phyloP scores from a whole-genome alignment of 2,113 vertebrate species.

The Channa argus region DNA sequence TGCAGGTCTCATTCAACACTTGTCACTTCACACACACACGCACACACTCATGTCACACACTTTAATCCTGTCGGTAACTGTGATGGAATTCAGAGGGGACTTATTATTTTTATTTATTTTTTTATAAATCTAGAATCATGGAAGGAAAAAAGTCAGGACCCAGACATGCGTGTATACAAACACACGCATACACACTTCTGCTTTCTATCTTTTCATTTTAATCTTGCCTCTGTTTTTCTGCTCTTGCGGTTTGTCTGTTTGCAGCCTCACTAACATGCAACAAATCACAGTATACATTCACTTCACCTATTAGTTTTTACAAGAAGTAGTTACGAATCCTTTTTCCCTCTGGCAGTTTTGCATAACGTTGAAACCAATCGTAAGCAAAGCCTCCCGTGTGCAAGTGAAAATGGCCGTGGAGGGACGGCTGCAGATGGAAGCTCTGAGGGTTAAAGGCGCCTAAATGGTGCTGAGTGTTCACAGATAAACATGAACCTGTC shows the following conservation, averaged over 20 bases:
- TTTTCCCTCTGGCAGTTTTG: conserved; percentile 36
- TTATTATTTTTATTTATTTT: conserved; percentile 14
- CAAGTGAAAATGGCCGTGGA: too few species aligned
- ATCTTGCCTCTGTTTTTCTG: conserved; percentile 32
- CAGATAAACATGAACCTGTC: conserved; percentile 59
- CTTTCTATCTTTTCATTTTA: conserved; percentile 19
- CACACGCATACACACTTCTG: not conserved
- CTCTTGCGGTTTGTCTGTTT: conserved; percentile 14
- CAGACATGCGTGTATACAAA: not conserved
- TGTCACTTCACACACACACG: conserved; percentile 25
- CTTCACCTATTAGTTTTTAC: conserved; percentile 14
- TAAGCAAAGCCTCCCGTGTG: conserved; percentile 19
- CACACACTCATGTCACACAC: conserved; percentile 40
- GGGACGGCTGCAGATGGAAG: conserved; percentile 41
- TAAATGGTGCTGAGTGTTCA: conserved; percentile 53
- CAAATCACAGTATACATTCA: conserved; percentile 11
- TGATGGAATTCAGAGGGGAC: conserved; percentile 61
- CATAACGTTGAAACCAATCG: conserved; percentile 51
- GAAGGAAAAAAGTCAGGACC: conserved; percentile 34
- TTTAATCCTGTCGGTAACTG: conserved; percentile 66
- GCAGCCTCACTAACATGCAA: conserved; percentile 15
- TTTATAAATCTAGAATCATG: conserved; percentile 43
- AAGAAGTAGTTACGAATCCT: conserved; percentile 40
- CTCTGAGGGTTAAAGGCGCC: conserved; percentile 48
- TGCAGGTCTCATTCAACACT: conserved; percentile 53